Evolutionary conservation across 2,113 vertebrate genomes (phyloP), one percentile per base, ranked within the genome.

Genomic region (Aegypius monachus): DNA sequence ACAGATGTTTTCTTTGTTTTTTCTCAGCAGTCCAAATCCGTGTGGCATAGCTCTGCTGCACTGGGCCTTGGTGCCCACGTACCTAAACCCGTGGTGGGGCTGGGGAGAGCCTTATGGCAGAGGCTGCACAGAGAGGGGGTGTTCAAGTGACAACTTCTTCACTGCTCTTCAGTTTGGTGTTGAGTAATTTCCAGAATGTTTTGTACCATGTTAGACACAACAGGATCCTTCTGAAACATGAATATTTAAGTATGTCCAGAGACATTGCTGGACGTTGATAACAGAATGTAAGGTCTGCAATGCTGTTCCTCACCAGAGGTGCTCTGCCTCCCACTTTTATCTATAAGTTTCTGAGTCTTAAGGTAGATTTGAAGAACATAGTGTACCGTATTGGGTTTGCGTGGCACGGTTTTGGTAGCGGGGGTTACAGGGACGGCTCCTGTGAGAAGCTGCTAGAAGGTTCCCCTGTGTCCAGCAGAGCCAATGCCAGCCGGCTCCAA

Each of bases 101-200:
- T 63, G 31, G 1, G 13, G 21, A 75, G n/a, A 87, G 21, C n/a
- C 10, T 48, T 58, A 38, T 8, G 23, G 27, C 42, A 75, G 55
- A 77, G 7, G 10, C 14, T 70, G 6, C 0, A 0, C 17, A 31
- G 29, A 45, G 43, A 13, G 2, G 9, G 4, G 3, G 2, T 11
- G 6, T 53, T 38, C 29, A 48, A 43, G 17, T 10, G 19, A 22
- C 45, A 66, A 2, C 2, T 81, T 72, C n/a, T 58, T 72, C 9
- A 9, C 9, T 67, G 47, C 8, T 52, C 31, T 53, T 87, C 9
- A 3, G 17, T 81, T 81, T 66, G 45, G 23, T 56, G 45, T 48
- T 38, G 40, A 70, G 17, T 26, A n/a, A 87, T 59, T 89, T 89
- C 59, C 42, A 48, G 42, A 86, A 45, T 48, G 26, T 50, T 92